Conservation (phyloP, 2,113 vertebrate genomes). For the Apteryx owenii region DNA sequence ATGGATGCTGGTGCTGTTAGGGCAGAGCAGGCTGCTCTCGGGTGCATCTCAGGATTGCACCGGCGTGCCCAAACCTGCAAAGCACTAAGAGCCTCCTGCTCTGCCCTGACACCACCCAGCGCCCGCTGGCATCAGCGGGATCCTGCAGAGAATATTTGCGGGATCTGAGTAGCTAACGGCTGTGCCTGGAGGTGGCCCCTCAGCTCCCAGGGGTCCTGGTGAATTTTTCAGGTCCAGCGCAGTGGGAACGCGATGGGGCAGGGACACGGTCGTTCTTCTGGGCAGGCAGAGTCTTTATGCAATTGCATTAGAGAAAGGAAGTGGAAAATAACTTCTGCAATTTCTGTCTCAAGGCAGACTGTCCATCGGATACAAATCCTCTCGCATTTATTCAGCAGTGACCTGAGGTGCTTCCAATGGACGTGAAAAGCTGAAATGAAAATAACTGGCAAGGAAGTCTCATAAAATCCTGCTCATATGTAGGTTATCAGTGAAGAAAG, state of each 20-base stretch:
- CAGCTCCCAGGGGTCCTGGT: background rate
- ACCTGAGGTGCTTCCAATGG: background rate
- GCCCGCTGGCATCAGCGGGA: background rate
- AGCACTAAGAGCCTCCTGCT: background rate
- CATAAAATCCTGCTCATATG: fast-evolving
- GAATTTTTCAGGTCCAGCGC: fast-evolving
- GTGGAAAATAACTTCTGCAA: background rate
- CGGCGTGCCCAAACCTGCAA: background rate
- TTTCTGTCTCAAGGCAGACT: background rate
- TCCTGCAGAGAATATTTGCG: background rate
- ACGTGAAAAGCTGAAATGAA: background rate
- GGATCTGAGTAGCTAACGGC: background rate
- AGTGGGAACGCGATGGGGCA: background rate
- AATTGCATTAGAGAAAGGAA: background rate
- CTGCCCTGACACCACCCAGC: background rate
- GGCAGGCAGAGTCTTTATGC: background rate
- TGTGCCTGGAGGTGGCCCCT: background rate
- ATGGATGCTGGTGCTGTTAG: background rate
- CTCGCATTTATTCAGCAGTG: background rate
- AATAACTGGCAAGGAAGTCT: background rate
- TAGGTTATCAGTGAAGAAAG: background rate
- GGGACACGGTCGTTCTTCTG: background rate
- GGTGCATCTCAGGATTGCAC: background rate
- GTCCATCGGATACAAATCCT: background rate
- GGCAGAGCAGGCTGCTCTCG: background rate